phyloP scores from a whole-genome alignment of 2,113 vertebrate species.

The Saguinus midas region DNA sequence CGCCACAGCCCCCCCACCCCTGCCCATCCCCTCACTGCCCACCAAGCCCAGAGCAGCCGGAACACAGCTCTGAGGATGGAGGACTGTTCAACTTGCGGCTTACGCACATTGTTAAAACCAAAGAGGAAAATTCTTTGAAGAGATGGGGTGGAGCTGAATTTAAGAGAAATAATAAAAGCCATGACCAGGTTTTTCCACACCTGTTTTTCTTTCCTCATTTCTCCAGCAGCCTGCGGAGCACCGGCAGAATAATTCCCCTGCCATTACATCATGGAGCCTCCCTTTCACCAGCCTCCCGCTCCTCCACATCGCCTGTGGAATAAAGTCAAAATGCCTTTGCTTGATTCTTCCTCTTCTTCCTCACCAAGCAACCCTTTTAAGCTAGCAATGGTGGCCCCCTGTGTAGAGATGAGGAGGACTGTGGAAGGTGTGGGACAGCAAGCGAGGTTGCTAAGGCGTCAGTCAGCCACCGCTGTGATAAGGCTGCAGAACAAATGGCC shows the following conservation, averaged over 20 bases:
- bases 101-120: not conserved
- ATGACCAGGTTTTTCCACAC: not conserved
- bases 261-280: accelerated
- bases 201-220: not conserved
- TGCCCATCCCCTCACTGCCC: not conserved
- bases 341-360: not conserved
- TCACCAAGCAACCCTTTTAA: not conserved
- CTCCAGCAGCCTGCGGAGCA: accelerated
- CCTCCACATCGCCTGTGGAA: not conserved
- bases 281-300: accelerated
- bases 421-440: not conserved
- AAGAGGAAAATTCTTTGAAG: not conserved
- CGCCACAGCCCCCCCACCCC: too few relatives aligned
- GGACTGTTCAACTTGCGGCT: not conserved
- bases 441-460: accelerated
- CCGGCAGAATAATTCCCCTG: accelerated
- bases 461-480: not conserved
- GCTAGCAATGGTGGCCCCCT: not conserved
- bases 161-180: not conserved
- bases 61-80: not conserved
- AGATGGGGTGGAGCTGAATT: not conserved
- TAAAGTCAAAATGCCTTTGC: too few relatives aligned
- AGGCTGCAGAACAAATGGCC: not conserved
- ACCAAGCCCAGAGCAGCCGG: not conserved
- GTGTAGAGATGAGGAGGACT: not conserved